Percentiles rank a stretch among this genome's conserved stretches.
Conservation (phyloP, 2,113 vertebrate genomes). For the Pedetes capensis region DNA sequence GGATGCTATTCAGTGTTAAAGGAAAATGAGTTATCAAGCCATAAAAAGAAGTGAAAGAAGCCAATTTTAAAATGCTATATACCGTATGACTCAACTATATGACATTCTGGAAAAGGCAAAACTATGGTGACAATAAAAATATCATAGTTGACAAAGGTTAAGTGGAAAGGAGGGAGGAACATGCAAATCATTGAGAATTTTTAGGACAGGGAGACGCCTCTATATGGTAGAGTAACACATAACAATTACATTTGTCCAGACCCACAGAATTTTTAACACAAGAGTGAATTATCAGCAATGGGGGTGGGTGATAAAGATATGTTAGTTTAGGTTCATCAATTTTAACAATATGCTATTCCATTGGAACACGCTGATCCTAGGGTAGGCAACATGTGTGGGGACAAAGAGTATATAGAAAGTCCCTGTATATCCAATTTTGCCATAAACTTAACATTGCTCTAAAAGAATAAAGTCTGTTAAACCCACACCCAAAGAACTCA, state of each 20-base stretch:
- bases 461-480: background rate
- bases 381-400: background rate
- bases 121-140: no score
- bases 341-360: background rate
- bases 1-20: no score
- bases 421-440: background rate
- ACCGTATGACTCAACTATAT: no score
- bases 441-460: background rate
- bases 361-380: background rate
- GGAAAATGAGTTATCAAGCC: no score
- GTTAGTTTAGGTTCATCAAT: background rate
- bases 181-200: background rate
- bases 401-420: background rate
- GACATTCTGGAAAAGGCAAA: no score
- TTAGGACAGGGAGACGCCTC: background rate
- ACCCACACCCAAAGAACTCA: background rate
- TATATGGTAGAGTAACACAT: background rate
- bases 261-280: background rate
- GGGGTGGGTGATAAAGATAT: background rate
- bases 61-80: no score
- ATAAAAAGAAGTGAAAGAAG: no score
- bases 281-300: no score
- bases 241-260: background rate
- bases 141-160: background rate
- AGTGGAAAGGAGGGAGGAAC: background rate